phyloP scores from a whole-genome alignment of 53 echinoderm and acorn worm species.

The Antedon mediterranea region DNA sequence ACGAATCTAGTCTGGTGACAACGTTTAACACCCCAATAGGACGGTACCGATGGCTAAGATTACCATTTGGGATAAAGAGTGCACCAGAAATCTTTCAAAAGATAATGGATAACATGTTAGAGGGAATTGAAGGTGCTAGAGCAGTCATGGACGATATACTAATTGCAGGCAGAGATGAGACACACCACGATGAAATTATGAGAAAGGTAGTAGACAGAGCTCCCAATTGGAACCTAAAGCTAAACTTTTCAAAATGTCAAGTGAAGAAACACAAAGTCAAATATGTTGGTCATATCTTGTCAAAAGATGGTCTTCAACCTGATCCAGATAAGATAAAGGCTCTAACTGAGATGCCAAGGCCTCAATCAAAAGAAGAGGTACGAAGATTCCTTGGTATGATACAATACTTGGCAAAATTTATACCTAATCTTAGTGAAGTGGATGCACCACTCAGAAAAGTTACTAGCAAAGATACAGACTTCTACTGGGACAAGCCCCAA shows the following conservation, averaged over 20 bases:
- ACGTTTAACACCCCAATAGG: conserved; percentile 41
- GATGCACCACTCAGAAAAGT: conserved; percentile 36
- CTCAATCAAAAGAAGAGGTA: conserved; percentile 22
- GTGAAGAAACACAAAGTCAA: conserved; percentile 17
- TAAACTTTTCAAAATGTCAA: conserved; percentile 31
- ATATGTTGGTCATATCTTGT: conserved; percentile 35
- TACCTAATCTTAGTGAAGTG: conserved; percentile 33
- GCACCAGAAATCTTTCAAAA: too few relatives aligned
- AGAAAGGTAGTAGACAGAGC: conserved; percentile 23
- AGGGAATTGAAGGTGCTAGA: conserved; percentile 29
- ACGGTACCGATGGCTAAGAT: too few relatives aligned
- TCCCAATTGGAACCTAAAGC: conserved; percentile 36
- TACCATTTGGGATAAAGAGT: conserved; percentile 50
- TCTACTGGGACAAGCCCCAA: conserved; percentile 24
- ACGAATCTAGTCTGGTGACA: too few relatives aligned
- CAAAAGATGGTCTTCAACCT: conserved; percentile 17
- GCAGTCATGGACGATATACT: conserved; percentile 51
- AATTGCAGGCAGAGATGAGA: conserved; percentile 19
- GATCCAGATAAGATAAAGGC: conserved; percentile 36
- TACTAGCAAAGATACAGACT: conserved; percentile 17
- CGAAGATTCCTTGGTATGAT: conserved; percentile 34
- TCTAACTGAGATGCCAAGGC: conserved; percentile 30
- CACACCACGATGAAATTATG: conserved; percentile 28
- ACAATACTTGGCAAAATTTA: conserved; percentile 35
- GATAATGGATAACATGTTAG: conserved; percentile 50